Percentiles rank a stretch among this genome's conserved stretches.
Evolutionary conservation across 2,888 invertebrate species (phyloP).

Genomic region (Trachelus stipa): DNA sequence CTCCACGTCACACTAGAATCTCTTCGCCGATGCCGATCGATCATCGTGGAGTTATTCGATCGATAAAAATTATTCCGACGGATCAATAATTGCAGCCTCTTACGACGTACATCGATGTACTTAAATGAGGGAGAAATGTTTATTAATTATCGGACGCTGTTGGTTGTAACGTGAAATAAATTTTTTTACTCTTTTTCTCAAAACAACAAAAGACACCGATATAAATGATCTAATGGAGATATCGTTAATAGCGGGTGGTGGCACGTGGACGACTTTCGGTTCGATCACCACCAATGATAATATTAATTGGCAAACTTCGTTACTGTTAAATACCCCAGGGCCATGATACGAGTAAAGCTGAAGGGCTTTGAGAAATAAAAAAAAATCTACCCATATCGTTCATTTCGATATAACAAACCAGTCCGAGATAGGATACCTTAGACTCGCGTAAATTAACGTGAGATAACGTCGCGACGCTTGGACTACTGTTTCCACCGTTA

Average conservation of each 20-base stretch:
- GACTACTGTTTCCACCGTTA: background rate
- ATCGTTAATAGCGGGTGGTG: slow-evolving; percentile 3
- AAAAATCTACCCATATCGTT: background rate
- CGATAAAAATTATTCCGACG: background rate
- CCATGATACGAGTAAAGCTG: background rate
- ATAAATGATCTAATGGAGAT: background rate
- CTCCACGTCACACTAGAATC: background rate
- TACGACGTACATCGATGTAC: background rate
- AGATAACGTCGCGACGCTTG: background rate
- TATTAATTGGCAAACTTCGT: slow-evolving; percentile 19
- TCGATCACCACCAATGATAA: slow-evolving; percentile 8
- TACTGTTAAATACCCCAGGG: background rate
- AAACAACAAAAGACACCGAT: background rate
- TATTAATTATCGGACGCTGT: background rate
- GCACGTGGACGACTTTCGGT: slow-evolving; percentile 16
- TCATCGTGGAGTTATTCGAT: background rate
- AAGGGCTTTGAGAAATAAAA: background rate
- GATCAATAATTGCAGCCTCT: background rate
- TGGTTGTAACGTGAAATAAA: background rate
- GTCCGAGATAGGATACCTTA: background rate
- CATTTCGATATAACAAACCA: background rate
- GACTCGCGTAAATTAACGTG: background rate
- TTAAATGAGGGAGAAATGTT: background rate
- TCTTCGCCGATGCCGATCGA: background rate
- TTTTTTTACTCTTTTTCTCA: background rate